phyloP scores from a whole-genome alignment of 1,140 invertebrate genomes.

The Cotesia chilonis region DNA sequence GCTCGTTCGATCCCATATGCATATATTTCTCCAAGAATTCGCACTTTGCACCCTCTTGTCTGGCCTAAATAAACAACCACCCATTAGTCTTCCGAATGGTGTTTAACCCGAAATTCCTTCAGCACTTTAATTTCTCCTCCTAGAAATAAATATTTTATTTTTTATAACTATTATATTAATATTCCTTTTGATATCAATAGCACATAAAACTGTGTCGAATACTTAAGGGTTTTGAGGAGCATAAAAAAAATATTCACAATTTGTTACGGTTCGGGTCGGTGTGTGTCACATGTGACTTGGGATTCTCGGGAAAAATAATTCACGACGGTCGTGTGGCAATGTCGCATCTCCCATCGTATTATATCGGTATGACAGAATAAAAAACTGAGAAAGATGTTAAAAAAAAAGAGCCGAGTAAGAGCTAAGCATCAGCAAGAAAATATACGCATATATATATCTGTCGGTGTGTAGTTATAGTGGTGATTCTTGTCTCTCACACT shows the following conservation, averaged over 20 bases:
- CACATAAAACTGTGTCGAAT: background rate
- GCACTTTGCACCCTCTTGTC: conserved; percentile 14
- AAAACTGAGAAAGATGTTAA: background rate
- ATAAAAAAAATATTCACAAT: conserved; percentile 22
- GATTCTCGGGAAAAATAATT: conserved; percentile 17
- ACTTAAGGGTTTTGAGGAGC: conserved; percentile 4
- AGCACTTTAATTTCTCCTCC: too few relatives aligned
- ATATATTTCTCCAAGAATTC: background rate
- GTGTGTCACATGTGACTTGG: conserved; percentile 22
- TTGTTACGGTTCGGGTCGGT: background rate
- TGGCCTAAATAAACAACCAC: background rate
- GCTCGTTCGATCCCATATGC: conserved; percentile 7
- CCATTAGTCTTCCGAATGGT: background rate
- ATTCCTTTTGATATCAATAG: background rate
- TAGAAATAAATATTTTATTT: too few relatives aligned
- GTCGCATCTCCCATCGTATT: background rate
- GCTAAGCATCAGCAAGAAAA: conserved; percentile 14
- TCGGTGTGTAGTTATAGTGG: background rate
- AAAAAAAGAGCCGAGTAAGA: background rate
- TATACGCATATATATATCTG: background rate
- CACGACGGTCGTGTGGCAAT: conserved; percentile 23
- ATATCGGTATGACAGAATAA: background rate
- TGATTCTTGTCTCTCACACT: conserved; percentile 20
- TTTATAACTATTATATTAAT: too few relatives aligned
- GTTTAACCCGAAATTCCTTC: background rate